Evolutionary conservation across 1,140 invertebrate genomes (phyloP), one percentile per base, ranked within the genome.

Genomic region (Bombus haemorrhoidalis): DNA sequence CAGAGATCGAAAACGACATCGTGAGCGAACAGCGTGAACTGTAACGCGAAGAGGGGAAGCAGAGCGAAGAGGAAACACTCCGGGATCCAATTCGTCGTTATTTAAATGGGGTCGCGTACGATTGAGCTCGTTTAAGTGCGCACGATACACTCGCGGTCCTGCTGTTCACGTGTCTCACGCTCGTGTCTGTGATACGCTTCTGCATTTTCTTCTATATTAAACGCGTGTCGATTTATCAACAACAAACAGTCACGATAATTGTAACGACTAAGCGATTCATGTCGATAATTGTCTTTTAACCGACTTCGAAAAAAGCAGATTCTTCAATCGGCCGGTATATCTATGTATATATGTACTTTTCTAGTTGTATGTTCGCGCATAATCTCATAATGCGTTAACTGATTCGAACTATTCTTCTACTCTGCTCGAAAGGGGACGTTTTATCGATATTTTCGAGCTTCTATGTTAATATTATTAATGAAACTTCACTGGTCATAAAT

Each of bases 51-150:
- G 72, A 32, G 32, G 47, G 32, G 72, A 39, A 47, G 28, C 75
- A 41, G 68, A 68, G 76, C 28, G 43, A 62, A 71, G 80, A 72
- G 85, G 62, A 82, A 85, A 73, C 71, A 81, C 83, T 81, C 79
- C 71, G 59, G 71, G 71, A 81, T 81, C 66, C 84, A 85, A 85
- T 81, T 81, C 84, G 78, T 85, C 43, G 84, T 85, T 85, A 81
- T 74, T 81, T 75, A 81, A 85, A 85, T 75, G 84, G 84, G 79
- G 79, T 75, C 84, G 83, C 83, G 83, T 85, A 81, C 78, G 75
- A 87, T 87, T 85, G 84, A 85, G 84, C 84, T 81, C 84, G 84
- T 81, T 85, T 85, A 85, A 81, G 43, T 75, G 59, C 71, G 43
- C 79, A 81, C 84, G 78, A 81, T 74, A 47, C 41, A 75, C 79